Base-by-base conservation (phyloP, 1,140 invertebrate species). In the Bombus fervidus region DNA sequence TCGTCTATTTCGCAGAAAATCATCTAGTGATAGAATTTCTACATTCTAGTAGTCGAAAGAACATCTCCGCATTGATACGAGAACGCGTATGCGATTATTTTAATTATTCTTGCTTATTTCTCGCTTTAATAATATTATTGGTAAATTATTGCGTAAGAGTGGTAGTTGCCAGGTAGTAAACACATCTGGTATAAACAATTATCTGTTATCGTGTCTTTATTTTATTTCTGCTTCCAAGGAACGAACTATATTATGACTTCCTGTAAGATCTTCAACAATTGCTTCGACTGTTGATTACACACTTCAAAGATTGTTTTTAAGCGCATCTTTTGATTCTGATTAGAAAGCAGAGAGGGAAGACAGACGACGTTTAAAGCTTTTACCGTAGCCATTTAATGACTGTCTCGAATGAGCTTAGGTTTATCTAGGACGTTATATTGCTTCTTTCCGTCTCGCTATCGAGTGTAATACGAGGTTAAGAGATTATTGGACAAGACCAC, bases 371-470 rank as follows among this genome's bases (percentile, higher is more conserved):
- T 87, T 77, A 81, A 86, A 75, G 73, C 81, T 66, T 86, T 77
- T 87, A 86, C 57, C 84, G 73, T 82, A 37, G 76, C 72, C 74
- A 39, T 86, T 87, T 87, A 87, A 87, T 74, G 85, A 86, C 66
- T 62, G 13, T n/a, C 37, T n/a, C 72, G 73, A 81, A 86, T 66
- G 73, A 47, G 71, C 76, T 81, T 73, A 80, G 72, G 64, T 87
- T 87, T 86, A 86, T 87, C 79, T 87, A 77, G 31, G 66, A 83
- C 84, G 77, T 87, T 82, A 77, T 87, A 87, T 87, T 82, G 86
- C 85, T 87, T 86, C 86, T 87, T 86, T 82, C 66, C 59, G 68
- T 59, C 73, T 37, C 76, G 69, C 86, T 37, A 62, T 78, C 68
- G 74, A n/a, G 59, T 39, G 78, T 77, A 66, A 78, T 69, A 87